phyloP scores from a whole-genome alignment of 1,140 invertebrate species.

The Diorhabda carinulata region DNA sequence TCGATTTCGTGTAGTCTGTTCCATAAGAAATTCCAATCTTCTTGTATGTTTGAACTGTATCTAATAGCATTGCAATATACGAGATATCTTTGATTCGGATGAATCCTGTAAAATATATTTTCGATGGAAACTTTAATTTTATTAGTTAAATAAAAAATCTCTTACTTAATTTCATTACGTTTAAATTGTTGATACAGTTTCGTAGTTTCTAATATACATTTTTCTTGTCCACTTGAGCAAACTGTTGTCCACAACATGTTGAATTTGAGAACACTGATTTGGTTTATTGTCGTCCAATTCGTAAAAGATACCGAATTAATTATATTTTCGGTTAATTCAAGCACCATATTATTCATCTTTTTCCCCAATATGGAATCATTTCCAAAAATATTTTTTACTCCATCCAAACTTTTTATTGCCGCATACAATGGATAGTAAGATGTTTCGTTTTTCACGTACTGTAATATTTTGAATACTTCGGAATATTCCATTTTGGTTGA shows the following conservation, averaged over 20 bases:
- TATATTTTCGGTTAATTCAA: background rate
- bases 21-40: constrained; percentile 54
- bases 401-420: constrained; percentile 49
- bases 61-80: constrained; percentile 57
- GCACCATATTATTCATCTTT: background rate
- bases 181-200: background rate
- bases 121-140: background rate
- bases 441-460: constrained; percentile 59
- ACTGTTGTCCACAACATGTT: background rate
- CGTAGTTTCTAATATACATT: background rate
- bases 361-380: background rate
- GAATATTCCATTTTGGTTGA: constrained; percentile 48
- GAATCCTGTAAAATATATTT: constrained; percentile 43
- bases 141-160: background rate
- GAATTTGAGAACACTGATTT: background rate
- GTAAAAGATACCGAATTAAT: background rate
- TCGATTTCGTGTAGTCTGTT: constrained; percentile 49
- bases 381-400: constrained; percentile 8
- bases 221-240: background rate
- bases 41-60: constrained; percentile 33
- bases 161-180: background rate
- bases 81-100: constrained; percentile 54
- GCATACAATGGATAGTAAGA: constrained; percentile 64
- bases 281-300: background rate
- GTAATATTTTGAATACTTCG: constrained; percentile 54